Evolutionary conservation across 2,797 vertebrate species (phyloP), one percentile per base, ranked within the genome.

Genomic region (Cryptoprocta ferox): DNA sequence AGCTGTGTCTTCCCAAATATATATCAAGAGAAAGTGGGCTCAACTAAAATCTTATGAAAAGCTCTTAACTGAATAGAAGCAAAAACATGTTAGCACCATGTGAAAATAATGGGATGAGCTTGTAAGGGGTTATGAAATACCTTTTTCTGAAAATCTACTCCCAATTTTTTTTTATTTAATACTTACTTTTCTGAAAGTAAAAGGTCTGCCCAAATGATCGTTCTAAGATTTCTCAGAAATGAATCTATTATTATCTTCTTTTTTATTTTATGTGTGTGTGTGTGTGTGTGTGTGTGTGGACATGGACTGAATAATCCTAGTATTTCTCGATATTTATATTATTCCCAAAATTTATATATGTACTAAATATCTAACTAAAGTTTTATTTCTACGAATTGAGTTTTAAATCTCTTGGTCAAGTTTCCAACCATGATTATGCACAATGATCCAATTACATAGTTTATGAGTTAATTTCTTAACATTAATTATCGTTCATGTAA

Each of bases 401-500:
- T 53, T 70, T 97, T 95, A 95, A 56, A 84, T 95, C 89, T 93
- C 50, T 95, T 95, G 65, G 86, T 97, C 81, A 91, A 71, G 56
- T 93, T 89, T 97, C 32, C 32, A 92, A 85, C 24, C 45, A 84
- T 92, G 66, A 94, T 93, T 96, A 80, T 56, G 5, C 53, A 89
- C 90, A 98, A 88, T 86, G 80, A 95, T 95, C 71, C 79, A 94
- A 86, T 97, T 95, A 81, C 48, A 86, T 63, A 76, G 59, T 92
- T 97, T 97, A 95, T 92, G 85, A 92, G 91, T 97, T 96, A 96
- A 97, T 98, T 97, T 98, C 96, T 97, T 97, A 97, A 84, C 70
- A 95, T 96, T 97, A 98, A 98, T 98, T 98, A 97, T 98, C 96
- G 95, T 98, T 98, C 98, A 94, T 95, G 92, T 97, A 98, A 97